Percentiles rank a stretch among this genome's conserved stretches.
These are phyloP conservation scores for Dysdera silvatica DNA, from an alignment of 1,140 invertebrate genomes.

Conservation along the genomic window DNA sequence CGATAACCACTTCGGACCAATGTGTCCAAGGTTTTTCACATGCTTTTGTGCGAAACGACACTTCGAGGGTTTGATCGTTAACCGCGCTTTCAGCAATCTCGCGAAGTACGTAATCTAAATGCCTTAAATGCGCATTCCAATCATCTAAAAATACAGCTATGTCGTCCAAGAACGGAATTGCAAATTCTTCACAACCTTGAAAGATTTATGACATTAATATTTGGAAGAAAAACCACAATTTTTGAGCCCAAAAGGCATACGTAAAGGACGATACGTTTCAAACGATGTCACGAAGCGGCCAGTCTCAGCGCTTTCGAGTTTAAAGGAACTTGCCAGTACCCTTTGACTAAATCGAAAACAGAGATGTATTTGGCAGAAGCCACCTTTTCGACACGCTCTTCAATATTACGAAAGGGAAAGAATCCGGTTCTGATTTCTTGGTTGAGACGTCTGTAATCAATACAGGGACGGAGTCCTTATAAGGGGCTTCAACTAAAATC, in stretches of 20 bases:
- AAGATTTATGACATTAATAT: conserved; percentile 42
- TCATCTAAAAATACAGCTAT: conserved; percentile 24
- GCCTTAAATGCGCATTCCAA: conserved; percentile 24
- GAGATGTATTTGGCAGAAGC: neutral
- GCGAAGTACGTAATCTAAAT: neutral
- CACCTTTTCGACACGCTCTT: conserved; percentile 13
- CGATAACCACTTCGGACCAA: too few relatives aligned
- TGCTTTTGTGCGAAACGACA: neutral
- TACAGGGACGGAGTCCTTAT: conserved; percentile 29
- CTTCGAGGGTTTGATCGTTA: neutral
- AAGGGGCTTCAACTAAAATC: neutral
- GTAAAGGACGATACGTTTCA: conserved; percentile 42
- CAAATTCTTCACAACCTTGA: conserved; percentile 28
- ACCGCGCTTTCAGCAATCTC: neutral
- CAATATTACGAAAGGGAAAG: conserved; percentile 49
- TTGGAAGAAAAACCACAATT: conserved; percentile 45
- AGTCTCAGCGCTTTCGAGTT: conserved; percentile 40
- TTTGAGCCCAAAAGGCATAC: conserved; percentile 45
- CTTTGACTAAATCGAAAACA: conserved; percentile 44
- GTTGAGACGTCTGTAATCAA: conserved; percentile 49
- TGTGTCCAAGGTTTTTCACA: conserved; percentile 11
- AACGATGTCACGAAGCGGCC: conserved; percentile 43
- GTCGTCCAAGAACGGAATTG: conserved; percentile 38
- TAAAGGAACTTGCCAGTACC: conserved; percentile 47
- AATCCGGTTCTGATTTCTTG: conserved; percentile 41